Evolutionary conservation across 2,113 vertebrate genomes (phyloP).

Genomic region (Bufo gargarizans): DNA sequence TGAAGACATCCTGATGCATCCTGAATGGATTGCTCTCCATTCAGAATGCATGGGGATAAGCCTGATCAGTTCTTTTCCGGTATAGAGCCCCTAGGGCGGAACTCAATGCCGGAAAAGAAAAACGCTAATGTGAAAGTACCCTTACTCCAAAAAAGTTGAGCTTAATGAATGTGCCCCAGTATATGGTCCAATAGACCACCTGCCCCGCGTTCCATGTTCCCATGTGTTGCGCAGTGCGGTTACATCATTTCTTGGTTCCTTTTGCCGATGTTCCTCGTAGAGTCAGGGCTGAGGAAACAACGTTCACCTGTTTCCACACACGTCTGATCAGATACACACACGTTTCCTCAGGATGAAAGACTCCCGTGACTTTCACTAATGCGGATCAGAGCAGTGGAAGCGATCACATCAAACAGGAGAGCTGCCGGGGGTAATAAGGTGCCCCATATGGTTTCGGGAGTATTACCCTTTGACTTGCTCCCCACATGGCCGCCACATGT

Average conservation of each 20-base stretch:
- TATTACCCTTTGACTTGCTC: neutral
- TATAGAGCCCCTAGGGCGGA: too few species aligned
- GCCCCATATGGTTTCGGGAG: neutral
- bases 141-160: too few species aligned
- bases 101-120: too few species aligned
- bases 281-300: neutral
- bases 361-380: constrained; percentile 24
- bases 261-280: neutral
- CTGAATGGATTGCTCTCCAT: too few species aligned
- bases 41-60: too few species aligned
- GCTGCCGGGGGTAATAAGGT: neutral
- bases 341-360: neutral
- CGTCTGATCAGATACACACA: constrained; percentile 1
- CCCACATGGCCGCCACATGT: constrained; percentile 39
- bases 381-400: neutral
- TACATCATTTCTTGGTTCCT: too few species aligned
- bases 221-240: too few species aligned
- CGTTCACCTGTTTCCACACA: constrained; percentile 22
- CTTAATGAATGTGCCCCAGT: too few species aligned
- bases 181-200: too few species aligned
- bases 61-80: too few species aligned
- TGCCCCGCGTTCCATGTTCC: neutral
- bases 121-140: too few species aligned
- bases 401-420: constrained; percentile 1
- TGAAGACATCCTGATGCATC: too few species aligned